phyloP scores from a whole-genome alignment of 1,140 invertebrate species.

The Aphelinus certus region DNA sequence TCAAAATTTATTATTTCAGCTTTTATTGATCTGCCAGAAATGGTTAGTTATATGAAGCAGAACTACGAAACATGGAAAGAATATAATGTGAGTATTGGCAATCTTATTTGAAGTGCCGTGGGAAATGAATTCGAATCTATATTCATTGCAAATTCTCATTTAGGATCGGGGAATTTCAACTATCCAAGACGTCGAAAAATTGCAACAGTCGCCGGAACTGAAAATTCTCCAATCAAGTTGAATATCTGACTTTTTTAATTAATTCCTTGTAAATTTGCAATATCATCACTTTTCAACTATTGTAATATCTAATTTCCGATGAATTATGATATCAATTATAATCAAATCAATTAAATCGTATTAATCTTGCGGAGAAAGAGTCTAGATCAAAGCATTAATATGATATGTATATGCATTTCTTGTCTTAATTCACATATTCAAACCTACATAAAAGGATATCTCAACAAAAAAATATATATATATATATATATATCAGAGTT shows the following conservation, averaged over 20 bases:
- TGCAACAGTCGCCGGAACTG: slow-evolving; percentile 61
- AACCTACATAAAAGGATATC: too few species aligned
- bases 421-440: too few species aligned
- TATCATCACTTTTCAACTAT: too few species aligned
- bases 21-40: slow-evolving; percentile 91
- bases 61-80: slow-evolving; percentile 95
- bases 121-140: neutral
- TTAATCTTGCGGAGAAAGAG: too few species aligned
- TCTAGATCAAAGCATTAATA: too few species aligned
- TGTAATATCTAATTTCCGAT: too few species aligned
- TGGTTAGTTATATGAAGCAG: slow-evolving; percentile 81
- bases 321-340: too few species aligned
- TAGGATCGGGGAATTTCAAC: slow-evolving; percentile 79
- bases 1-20: slow-evolving; percentile 69
- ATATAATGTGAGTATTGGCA: slow-evolving; percentile 55
- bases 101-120: neutral
- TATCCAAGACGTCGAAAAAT: slow-evolving; percentile 72
- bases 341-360: too few species aligned
- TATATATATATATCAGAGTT: slow-evolving; percentile 1
- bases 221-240: slow-evolving; percentile 48
- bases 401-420: too few species aligned
- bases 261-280: too few species aligned
- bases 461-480: slow-evolving; percentile 20
- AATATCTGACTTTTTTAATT: neutral
- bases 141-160: slow-evolving; percentile 45